Evolutionary conservation across 2,888 invertebrate genomes (phyloP).

Genomic region (Pristionchus japonicus): DNA sequence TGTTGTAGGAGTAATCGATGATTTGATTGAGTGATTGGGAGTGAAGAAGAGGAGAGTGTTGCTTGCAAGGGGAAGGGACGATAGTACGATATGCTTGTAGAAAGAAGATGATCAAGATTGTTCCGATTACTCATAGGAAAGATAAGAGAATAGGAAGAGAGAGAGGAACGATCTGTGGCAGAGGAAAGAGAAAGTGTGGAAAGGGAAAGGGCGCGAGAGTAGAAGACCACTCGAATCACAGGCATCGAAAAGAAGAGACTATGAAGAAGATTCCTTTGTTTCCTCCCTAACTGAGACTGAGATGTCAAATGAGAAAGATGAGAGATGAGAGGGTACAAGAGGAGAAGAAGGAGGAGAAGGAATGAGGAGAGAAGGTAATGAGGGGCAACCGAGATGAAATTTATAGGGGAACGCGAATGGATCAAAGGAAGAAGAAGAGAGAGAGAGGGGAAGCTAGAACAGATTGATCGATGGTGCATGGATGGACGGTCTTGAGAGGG

Average conservation of each 20-base stretch:
- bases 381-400: slow-evolving; percentile 39
- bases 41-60: neutral
- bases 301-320: slow-evolving; percentile 34
- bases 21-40: neutral
- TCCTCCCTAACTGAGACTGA: slow-evolving; percentile 15
- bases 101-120: slow-evolving; percentile 27
- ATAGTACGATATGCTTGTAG: slow-evolving; percentile 34
- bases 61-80: neutral
- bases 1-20: neutral
- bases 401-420: slow-evolving; percentile 36
- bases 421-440: slow-evolving; percentile 28
- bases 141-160: neutral
- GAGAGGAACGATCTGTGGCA: slow-evolving; percentile 9
- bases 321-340: slow-evolving; percentile 19
- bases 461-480: slow-evolving; percentile 28
- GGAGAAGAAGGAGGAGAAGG: neutral
- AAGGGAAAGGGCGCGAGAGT: neutral
- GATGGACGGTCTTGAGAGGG: neutral
- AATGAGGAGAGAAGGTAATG: slow-evolving; percentile 36
- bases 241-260: neutral
- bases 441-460: slow-evolving; percentile 44
- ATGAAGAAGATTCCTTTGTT: slow-evolving; percentile 22
- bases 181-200: neutral
- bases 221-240: neutral
- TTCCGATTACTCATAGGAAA: slow-evolving; percentile 29